These are phyloP conservation scores for Athripsodes cinereus DNA, from an alignment of 2,888 invertebrate species.

Conservation along the genomic window DNA sequence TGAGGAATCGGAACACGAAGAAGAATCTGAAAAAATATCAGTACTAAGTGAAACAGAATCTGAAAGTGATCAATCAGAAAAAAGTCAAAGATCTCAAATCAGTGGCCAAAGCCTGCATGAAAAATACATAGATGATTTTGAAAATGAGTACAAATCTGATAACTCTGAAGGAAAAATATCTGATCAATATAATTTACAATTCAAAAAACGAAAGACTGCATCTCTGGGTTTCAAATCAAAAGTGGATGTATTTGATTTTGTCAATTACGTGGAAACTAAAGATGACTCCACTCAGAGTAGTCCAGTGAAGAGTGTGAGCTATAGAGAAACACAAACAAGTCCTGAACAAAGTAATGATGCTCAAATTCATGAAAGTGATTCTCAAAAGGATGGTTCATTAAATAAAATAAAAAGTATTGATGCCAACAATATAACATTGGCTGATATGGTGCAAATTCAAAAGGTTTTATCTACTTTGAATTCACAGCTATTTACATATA, in stretches of 20 bases:
- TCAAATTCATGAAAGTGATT: slow-evolving; percentile 23
- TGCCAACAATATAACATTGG: slow-evolving; percentile 37
- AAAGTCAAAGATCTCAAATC: neutral
- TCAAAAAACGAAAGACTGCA: slow-evolving; percentile 16
- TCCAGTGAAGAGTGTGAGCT: slow-evolving; percentile 35
- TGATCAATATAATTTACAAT: neutral
- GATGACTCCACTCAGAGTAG: slow-evolving; percentile 45
- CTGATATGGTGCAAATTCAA: slow-evolving; percentile 42
- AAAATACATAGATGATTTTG: slow-evolving; percentile 44
- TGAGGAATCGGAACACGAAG: neutral
- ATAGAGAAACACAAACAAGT: slow-evolving; percentile 44
- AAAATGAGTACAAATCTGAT: slow-evolving; percentile 33
- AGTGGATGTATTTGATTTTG: slow-evolving; percentile 43
- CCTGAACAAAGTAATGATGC: neutral
- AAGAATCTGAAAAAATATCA: slow-evolving; percentile 36
- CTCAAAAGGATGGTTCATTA: neutral
- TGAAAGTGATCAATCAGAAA: slow-evolving; percentile 21
- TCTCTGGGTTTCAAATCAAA: slow-evolving; percentile 42
- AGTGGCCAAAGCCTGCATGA: slow-evolving; percentile 33
- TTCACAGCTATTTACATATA: slow-evolving; percentile 10
- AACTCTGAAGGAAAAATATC: slow-evolving; percentile 5
- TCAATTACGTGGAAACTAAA: slow-evolving; percentile 42
- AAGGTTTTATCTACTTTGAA: slow-evolving; percentile 36
- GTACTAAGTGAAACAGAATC: neutral
- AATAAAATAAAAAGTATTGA: slow-evolving; percentile 5